Conservation (phyloP, 2,888 invertebrate species). For the Nipponacmea schrenckii region DNA sequence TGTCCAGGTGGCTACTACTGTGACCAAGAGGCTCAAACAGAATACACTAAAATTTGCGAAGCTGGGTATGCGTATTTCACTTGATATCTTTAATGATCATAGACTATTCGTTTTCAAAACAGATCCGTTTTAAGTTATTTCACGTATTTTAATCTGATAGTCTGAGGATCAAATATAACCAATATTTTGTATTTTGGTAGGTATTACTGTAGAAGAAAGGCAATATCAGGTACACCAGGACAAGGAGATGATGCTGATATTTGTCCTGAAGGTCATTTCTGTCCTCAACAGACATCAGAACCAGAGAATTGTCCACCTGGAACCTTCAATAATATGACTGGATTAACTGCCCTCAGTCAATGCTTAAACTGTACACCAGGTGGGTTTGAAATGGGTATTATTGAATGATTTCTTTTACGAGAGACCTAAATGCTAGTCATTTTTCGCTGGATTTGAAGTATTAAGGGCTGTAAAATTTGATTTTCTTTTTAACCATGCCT, state of each 20-base stretch:
- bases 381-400: constrained; percentile 29
- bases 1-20: constrained; percentile 66
- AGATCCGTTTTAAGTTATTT: not conserved
- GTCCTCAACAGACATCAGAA: constrained; percentile 55
- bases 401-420: too few species aligned
- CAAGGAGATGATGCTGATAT: constrained; percentile 57
- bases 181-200: constrained; percentile 35
- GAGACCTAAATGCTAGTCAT: too few species aligned
- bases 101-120: not conserved
- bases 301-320: constrained; percentile 62
- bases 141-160: not conserved
- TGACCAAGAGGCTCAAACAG: constrained; percentile 55
- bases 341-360: constrained; percentile 43
- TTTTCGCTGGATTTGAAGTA: too few species aligned
- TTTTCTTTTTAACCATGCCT: too few species aligned
- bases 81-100: constrained; percentile 1
- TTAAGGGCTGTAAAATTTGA: too few species aligned
- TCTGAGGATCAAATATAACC: not conserved
- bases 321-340: constrained; percentile 52
- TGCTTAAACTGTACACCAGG: constrained; percentile 62
- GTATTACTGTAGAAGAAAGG: constrained; percentile 60
- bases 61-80: constrained; percentile 50
- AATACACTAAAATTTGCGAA: constrained; percentile 52
- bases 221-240: constrained; percentile 57
- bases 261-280: constrained; percentile 62